A percentile compares a stretch with the other conserved stretches of the same genome.
phyloP scores from a whole-genome alignment of 2,113 vertebrate genomes.

The Hypanus sabinus region DNA sequence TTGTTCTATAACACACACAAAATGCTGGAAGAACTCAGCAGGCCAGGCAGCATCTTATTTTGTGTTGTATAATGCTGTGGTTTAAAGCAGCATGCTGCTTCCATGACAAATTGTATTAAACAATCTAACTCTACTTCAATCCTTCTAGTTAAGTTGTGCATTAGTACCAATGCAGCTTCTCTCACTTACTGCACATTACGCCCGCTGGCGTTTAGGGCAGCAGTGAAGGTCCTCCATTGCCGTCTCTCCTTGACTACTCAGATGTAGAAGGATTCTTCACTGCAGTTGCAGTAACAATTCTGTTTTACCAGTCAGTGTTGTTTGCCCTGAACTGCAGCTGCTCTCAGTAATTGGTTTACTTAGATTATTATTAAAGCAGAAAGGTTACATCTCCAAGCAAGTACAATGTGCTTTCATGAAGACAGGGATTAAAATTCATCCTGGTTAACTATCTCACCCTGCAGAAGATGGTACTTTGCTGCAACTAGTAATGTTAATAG shows the following conservation, averaged over 20 bases:
- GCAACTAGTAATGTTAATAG: not conserved
- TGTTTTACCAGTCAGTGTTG: too few species aligned
- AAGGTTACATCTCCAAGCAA: not conserved
- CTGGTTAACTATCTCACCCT: not conserved
- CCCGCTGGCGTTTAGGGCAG: too few species aligned
- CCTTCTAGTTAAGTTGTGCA: not conserved
- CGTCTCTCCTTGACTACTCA: too few species aligned
- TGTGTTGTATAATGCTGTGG: not conserved
- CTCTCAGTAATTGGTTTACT: not conserved
- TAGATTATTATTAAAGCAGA: not conserved
- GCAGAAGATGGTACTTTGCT: not conserved
- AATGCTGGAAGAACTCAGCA: too few species aligned
- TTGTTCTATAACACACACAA: too few species aligned
- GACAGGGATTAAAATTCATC: not conserved
- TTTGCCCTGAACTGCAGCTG: not conserved
- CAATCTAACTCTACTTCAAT: not conserved
- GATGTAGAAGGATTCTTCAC: too few species aligned
- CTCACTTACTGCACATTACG: not conserved
- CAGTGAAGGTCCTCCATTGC: too few species aligned
- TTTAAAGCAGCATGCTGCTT: not conserved
- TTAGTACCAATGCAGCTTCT: not conserved
- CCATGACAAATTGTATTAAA: not conserved
- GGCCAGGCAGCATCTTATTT: not conserved
- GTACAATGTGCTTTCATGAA: not conserved
- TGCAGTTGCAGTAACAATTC: too few species aligned